Conservation (phyloP, 2,113 vertebrate genomes). For the Anhinga anhinga region DNA sequence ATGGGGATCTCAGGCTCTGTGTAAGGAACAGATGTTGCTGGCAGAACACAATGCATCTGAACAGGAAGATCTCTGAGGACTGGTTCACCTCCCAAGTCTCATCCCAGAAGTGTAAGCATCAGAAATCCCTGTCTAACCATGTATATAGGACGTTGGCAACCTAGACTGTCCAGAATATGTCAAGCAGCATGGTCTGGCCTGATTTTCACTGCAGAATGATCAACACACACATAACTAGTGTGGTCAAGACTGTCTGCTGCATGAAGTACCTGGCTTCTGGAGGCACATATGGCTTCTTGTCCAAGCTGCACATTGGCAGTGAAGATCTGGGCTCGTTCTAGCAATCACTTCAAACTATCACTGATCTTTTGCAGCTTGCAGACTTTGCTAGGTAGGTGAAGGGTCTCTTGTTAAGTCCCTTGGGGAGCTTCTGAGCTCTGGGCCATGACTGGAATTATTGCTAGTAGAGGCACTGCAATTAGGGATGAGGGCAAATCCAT, state of each 20-base stretch:
- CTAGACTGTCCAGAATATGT: not conserved
- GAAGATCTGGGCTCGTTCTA: not conserved
- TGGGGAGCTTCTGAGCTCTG: not conserved
- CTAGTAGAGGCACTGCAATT: not conserved
- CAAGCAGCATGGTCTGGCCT: not conserved
- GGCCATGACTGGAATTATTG: not conserved
- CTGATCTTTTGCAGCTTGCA: not conserved
- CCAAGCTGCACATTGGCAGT: not conserved
- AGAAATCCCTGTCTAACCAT: not conserved
- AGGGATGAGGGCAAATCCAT: not conserved
- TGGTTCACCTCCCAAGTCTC: not conserved
- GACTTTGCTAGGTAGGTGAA: not conserved
- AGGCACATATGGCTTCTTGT: not conserved
- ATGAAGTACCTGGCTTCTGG: not conserved
- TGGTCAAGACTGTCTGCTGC: not conserved
- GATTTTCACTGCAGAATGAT: not conserved
- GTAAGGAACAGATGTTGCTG: not conserved
- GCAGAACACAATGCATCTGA: not conserved
- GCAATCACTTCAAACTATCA: not conserved
- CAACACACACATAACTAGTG: not conserved
- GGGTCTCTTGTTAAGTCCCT: not conserved
- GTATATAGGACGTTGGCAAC: not conserved
- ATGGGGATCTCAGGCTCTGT: not conserved
- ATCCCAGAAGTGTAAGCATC: not conserved
- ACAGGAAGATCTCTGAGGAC: not conserved